These are phyloP conservation scores for Hofmannophila pseudospretella DNA, from an alignment of 2,888 invertebrate species.

Conservation along the genomic window DNA sequence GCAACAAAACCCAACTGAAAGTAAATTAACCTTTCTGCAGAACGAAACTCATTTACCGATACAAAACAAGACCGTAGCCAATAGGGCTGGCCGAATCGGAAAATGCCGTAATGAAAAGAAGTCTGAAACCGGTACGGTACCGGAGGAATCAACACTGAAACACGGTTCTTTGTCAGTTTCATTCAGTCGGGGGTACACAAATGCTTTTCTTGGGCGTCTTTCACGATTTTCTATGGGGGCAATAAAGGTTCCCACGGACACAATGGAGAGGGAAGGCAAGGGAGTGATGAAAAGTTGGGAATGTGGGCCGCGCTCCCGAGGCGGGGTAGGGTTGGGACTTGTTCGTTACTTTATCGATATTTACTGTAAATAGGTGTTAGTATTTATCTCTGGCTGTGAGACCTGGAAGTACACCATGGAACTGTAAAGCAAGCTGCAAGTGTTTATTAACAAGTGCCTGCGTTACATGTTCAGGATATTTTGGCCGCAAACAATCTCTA, in stretches of 20 bases:
- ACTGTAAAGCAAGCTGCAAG: too few species aligned
- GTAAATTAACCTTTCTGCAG: constrained; percentile 63
- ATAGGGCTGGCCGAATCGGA: constrained; percentile 58
- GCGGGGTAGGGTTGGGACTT: constrained; percentile 44
- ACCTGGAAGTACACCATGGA: too few species aligned
- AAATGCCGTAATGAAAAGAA: constrained; percentile 62
- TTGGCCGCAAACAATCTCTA: too few species aligned
- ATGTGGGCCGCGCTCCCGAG: constrained; percentile 70
- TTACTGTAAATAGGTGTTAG: constrained; percentile 1
- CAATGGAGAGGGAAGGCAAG: constrained; percentile 66
- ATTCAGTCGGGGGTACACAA: constrained; percentile 64
- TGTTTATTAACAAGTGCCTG: too few species aligned
- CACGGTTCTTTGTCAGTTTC: constrained; percentile 33
- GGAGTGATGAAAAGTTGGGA: constrained; percentile 73
- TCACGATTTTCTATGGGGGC: constrained; percentile 74
- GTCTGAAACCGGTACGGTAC: constrained; percentile 36
- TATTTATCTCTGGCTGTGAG: too few species aligned
- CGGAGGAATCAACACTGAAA: constrained; percentile 55
- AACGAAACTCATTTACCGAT: constrained; percentile 72
- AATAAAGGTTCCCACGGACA: constrained; percentile 77
- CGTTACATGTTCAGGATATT: too few species aligned
- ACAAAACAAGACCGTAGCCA: constrained; percentile 57
- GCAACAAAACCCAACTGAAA: constrained; percentile 52
- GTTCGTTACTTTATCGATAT: constrained; percentile 25
- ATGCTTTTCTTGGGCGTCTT: constrained; percentile 73